Evolutionary conservation across 2,113 vertebrate species (phyloP), one percentile per base, ranked within the genome.

Genomic region (Leptodactylus fuscus): DNA sequence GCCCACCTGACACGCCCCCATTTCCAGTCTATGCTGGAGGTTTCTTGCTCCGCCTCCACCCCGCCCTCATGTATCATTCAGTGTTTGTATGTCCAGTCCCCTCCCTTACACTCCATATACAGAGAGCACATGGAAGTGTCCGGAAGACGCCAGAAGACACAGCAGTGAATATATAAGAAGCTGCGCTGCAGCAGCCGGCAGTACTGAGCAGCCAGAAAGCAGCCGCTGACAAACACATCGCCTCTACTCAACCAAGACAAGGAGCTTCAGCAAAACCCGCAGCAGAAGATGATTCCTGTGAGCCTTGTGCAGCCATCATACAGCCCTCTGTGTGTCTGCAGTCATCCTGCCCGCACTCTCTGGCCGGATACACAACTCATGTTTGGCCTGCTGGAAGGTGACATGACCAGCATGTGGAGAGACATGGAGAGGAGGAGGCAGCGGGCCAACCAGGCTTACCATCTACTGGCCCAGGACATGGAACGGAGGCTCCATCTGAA

Each of bases 251-350:
- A 15, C 46, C 46, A 48, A 48, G 46, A 48, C 46, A 10, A 48
- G 46, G 13, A 48, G 46, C 46, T 48, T 15, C 46, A 13, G 46
- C 41, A 41, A 13, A 48, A 48, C 12, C 9, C 41, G n/a, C 46
- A 71, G 1, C 1, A 34, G 38, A 90, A 90, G 91, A 88, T 91
- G 87, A 88, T 89, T 87, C 78, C 85, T 3, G 86, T 89, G 86
- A 88, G 90, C 32, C 87, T 90, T 8, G 83, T 90, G 1, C 89
- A 88, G 0, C 86, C 90, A 0, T 73, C 89, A 69, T 88, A 87
- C 88, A 88, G 85, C 88, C 67, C 46, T 48, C 46, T 48, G 46
- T 15, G 46, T 48, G 46, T 48, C 46, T 48, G 46, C 46, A 5
- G 46, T 7, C 8, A 48, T 7, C 13, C 46, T 10, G 46, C 46